These are phyloP conservation scores for Apeira syringaria DNA, from an alignment of 2,888 invertebrate genomes.

Conservation along the genomic window DNA sequence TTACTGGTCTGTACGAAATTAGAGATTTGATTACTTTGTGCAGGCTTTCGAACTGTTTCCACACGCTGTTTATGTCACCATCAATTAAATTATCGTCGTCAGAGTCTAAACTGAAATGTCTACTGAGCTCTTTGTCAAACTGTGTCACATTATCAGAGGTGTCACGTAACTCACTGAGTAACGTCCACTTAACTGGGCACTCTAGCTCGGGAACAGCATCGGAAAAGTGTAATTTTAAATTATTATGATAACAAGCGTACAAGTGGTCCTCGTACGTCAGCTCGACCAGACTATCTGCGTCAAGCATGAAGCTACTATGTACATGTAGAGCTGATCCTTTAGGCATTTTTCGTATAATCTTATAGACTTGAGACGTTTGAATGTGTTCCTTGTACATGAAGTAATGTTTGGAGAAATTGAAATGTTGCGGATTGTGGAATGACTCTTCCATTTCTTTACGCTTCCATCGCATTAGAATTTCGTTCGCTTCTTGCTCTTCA, in stretches of 20 bases:
- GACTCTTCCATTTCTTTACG: constrained; percentile 75
- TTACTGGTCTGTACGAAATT: constrained; percentile 84
- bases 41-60: constrained; percentile 83
- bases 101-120: constrained; percentile 79
- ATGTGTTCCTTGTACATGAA: constrained; percentile 84
- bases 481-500: constrained; percentile 79
- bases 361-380: constrained; percentile 85
- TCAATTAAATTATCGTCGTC: constrained; percentile 62
- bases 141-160: constrained; percentile 56
- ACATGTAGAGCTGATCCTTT: constrained; percentile 90
- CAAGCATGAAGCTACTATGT: constrained; percentile 86
- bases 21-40: constrained; percentile 79
- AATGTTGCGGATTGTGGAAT: constrained; percentile 71
- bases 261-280: constrained; percentile 86
- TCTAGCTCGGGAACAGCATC: constrained; percentile 49
- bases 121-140: constrained; percentile 80
- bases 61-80: constrained; percentile 80
- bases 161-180: constrained; percentile 72
- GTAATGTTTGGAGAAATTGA: constrained; percentile 87
- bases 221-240: constrained; percentile 64
- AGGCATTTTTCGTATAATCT: constrained; percentile 87
- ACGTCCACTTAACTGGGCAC: constrained; percentile 73
- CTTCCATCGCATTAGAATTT: constrained; percentile 83
- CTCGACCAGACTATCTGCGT: constrained; percentile 82
- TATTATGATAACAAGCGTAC: constrained; percentile 73